phyloP scores from a whole-genome alignment of 2,888 invertebrate species.

The Sminthurides aquaticus region DNA sequence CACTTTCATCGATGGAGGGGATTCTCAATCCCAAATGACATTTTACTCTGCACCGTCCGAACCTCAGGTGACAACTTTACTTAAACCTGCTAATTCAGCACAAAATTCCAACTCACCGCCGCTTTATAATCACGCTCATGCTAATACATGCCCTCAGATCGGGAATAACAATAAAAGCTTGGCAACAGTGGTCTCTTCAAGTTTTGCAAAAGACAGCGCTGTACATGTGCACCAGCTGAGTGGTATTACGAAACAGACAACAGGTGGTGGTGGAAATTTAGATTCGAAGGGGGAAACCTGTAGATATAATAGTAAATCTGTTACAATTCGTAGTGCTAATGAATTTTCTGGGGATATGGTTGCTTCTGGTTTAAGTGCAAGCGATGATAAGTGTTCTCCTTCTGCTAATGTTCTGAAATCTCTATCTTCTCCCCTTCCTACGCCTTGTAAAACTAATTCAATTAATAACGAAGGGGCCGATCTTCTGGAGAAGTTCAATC shows the following conservation, averaged over 20 bases:
- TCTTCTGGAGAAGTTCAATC: constrained; percentile 42
- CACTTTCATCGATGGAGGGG: constrained; percentile 3
- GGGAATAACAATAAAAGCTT: neutral
- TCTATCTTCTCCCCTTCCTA: constrained; percentile 3
- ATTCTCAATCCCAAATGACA: constrained; percentile 25
- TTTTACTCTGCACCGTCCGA: constrained; percentile 24
- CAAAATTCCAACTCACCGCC: neutral
- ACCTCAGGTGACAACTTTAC: constrained; percentile 23
- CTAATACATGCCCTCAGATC: neutral
- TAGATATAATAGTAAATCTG: constrained; percentile 22
- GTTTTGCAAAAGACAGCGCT: constrained; percentile 1
- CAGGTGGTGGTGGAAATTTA: constrained; percentile 21
- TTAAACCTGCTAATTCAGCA: neutral
- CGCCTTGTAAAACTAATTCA: neutral
- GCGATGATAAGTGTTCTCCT: too few species aligned
- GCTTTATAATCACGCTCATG: neutral
- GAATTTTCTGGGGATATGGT: constrained; percentile 11
- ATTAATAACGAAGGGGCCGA: constrained; percentile 26
- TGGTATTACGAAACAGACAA: constrained; percentile 14
- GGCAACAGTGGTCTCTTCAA: constrained; percentile 6
- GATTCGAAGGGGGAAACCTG: constrained; percentile 22
- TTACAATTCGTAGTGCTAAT: constrained; percentile 15
- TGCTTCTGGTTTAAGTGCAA: constrained; percentile 9
- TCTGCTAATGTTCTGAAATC: too few species aligned
- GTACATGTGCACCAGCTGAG: neutral